A percentile compares a stretch with the other conserved stretches of the same genome.
Evolutionary conservation across 2,888 invertebrate genomes (phyloP).

Genomic region (Cantharis flavilabris): DNA sequence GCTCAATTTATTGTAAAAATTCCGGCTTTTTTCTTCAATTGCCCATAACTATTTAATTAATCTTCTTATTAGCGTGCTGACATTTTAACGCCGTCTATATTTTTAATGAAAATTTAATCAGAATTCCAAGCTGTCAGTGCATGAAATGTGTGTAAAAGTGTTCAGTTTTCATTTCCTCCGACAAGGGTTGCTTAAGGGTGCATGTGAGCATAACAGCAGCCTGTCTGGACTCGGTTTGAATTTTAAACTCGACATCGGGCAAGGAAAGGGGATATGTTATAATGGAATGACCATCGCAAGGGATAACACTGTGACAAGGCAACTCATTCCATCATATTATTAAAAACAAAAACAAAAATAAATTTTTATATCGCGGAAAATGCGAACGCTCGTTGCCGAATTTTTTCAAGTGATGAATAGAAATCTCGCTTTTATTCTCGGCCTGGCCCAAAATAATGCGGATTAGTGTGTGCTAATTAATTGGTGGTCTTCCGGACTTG

Average conservation of each 20-base stretch:
- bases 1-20: neutral
- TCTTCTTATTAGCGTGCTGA: conserved; percentile 32
- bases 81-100: conserved; percentile 43
- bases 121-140: conserved; percentile 47
- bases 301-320: conserved; percentile 28
- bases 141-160: conserved; percentile 46
- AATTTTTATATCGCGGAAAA: neutral
- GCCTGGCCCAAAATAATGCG: neutral
- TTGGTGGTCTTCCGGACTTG: neutral
- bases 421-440: neutral
- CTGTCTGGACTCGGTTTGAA: conserved; percentile 37
- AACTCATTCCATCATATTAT: conserved; percentile 9
- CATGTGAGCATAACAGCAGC: conserved; percentile 39
- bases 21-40: conserved; percentile 9
- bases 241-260: conserved; percentile 37
- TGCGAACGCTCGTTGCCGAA: neutral
- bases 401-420: neutral
- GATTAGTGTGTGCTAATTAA: neutral
- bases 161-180: conserved; percentile 47
- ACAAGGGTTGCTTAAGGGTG: conserved; percentile 47
- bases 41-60: conserved; percentile 36
- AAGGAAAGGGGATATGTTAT: conserved; percentile 56
- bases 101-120: conserved; percentile 52
- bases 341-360: conserved; percentile 13
- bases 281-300: conserved; percentile 59